Percentiles rank a stretch among this genome's conserved stretches.
Conservation (phyloP, 2,797 vertebrate genomes). For the Scomberomorus guttatus region DNA sequence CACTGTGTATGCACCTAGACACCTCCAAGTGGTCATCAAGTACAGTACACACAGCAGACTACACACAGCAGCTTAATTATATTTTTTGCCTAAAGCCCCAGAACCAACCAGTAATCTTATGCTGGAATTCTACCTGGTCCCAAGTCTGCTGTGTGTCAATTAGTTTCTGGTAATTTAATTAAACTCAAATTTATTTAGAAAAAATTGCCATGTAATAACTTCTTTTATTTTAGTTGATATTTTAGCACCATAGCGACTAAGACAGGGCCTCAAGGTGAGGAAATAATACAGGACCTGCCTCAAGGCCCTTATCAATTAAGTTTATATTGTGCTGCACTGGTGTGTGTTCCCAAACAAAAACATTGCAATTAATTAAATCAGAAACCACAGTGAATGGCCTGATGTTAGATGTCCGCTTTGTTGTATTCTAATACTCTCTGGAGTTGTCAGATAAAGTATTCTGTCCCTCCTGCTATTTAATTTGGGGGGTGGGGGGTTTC, state of each 20-base stretch:
- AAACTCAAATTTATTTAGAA: conserved; percentile 29
- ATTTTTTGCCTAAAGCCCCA: conserved; percentile 18
- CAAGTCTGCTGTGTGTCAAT: conserved; percentile 1
- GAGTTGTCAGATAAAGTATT: conserved; percentile 10
- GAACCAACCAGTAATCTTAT: no score
- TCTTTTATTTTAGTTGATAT: conserved; percentile 12
- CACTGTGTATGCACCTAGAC: not conserved
- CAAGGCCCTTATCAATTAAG: conserved; percentile 22
- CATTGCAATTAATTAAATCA: conserved; percentile 27
- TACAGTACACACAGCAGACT: not conserved
- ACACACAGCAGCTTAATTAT: conserved; percentile 21
- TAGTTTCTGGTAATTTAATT: conserved; percentile 46
- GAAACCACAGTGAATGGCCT: conserved; percentile 6
- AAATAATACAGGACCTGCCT: conserved; percentile 19
- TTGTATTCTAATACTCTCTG: conserved; percentile 5
- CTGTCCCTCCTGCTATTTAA: not conserved
- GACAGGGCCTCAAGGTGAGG: conserved; percentile 22
- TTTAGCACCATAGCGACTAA: conserved; percentile 8
- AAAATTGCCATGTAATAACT: conserved; percentile 25
- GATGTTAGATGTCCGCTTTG: not conserved
- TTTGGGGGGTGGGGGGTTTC: not conserved
- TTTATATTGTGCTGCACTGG: not conserved
- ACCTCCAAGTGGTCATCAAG: conserved; percentile 16
- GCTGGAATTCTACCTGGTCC: conserved; percentile 4
- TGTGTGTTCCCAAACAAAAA: conserved; percentile 31